phyloP scores from a whole-genome alignment of 2,113 vertebrate species.

The Dromiciops gliroides region DNA sequence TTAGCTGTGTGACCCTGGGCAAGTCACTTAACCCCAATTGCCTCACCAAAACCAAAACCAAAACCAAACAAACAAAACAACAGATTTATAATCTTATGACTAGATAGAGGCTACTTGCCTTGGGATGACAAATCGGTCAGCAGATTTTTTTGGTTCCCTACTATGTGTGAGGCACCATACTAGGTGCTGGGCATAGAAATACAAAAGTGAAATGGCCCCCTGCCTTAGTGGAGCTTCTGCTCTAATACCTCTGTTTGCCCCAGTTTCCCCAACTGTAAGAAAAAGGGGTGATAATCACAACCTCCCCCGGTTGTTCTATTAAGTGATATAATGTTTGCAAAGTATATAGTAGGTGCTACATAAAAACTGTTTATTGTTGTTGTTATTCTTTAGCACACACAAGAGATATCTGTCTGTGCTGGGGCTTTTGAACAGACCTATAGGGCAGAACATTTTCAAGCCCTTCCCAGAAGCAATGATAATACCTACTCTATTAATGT shows the following conservation, averaged over 20 bases:
- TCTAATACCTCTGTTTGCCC: too few species aligned
- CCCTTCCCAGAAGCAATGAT: neutral
- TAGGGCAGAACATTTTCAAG: neutral
- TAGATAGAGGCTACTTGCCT: neutral
- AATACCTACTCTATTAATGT: neutral
- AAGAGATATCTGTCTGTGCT: neutral
- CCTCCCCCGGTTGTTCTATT: neutral
- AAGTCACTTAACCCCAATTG: too few species aligned
- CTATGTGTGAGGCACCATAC: neutral
- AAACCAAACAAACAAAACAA: too few species aligned
- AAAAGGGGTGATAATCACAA: neutral
- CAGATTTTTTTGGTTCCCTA: neutral
- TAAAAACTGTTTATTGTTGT: neutral
- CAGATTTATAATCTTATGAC: neutral
- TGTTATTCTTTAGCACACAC: neutral
- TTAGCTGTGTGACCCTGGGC: too few species aligned
- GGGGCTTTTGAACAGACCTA: neutral
- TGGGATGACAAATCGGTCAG: neutral
- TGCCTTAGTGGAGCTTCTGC: neutral
- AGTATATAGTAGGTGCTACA: neutral
- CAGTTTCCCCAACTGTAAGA: neutral
- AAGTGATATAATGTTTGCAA: neutral
- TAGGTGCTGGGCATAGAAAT: neutral
- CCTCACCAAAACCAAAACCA: too few species aligned
- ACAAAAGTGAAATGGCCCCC: neutral